Conservation (phyloP, 2,113 vertebrate genomes). For the Lonchura striata region DNA sequence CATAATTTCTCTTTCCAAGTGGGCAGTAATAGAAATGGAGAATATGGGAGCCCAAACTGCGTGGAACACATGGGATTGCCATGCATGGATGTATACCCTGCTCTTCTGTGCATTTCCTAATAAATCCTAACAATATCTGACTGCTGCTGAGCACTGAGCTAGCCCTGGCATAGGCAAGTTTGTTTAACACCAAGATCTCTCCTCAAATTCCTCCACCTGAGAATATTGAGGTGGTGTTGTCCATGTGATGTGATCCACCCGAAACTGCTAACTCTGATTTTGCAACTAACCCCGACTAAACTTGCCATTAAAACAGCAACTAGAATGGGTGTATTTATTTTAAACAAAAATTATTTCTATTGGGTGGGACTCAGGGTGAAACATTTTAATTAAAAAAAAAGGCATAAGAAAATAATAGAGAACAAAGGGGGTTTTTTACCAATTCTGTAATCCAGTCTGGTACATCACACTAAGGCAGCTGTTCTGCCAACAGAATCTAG, state of each 20-base stretch:
- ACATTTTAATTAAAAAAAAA: neutral
- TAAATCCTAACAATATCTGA: neutral
- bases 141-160: neutral
- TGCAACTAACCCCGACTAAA: neutral
- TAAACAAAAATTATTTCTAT: neutral
- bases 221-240: neutral
- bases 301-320: neutral
- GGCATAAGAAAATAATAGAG: neutral
- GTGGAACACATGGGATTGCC: neutral
- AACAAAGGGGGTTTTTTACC: neutral
- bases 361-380: neutral
- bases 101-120: neutral
- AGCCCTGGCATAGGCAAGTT: neutral
- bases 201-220: neutral
- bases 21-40: neutral
- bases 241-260: neutral
- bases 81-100: neutral
- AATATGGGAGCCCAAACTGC: neutral
- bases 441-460: neutral
- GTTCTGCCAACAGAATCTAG: neutral
- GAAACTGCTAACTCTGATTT: neutral
- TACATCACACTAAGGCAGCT: neutral
- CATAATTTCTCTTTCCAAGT: neutral
- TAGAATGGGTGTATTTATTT: neutral
- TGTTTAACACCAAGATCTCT: neutral